phyloP scores from a whole-genome alignment of 2,113 vertebrate species.

The Ellobius talpinus region DNA sequence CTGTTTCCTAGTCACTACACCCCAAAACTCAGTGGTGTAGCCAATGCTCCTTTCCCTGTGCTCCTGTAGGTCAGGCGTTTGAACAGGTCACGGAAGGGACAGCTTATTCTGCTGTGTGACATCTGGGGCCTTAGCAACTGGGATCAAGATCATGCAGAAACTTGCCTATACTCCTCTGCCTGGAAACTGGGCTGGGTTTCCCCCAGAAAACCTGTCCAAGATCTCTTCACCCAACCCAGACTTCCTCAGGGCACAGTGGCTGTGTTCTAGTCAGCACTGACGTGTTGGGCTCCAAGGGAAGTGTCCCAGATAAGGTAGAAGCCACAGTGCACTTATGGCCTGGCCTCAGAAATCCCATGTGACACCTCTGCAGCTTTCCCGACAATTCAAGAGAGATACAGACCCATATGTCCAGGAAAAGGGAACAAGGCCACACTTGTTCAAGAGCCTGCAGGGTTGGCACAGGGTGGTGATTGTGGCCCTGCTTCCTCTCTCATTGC shows the following conservation, averaged over 20 bases:
- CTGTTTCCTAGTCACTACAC: background rate
- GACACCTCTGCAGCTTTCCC: background rate
- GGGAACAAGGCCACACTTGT: no score
- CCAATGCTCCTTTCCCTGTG: background rate
- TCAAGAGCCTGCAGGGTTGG: background rate
- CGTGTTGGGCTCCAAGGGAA: background rate
- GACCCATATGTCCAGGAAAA: background rate
- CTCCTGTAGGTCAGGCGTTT: background rate
- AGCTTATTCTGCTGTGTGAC: background rate
- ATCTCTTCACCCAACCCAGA: background rate
- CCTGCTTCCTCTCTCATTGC: background rate
- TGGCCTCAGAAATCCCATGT: background rate
- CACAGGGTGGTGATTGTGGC: background rate
- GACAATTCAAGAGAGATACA: background rate
- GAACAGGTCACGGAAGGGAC: background rate
- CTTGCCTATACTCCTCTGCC: background rate
- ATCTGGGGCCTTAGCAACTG: background rate
- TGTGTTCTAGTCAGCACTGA: background rate
- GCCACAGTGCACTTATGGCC: background rate
- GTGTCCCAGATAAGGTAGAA: background rate
- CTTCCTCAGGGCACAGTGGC: background rate
- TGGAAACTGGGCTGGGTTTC: background rate
- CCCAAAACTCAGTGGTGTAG: background rate
- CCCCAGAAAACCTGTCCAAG: background rate
- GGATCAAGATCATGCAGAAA: background rate